Base-by-base conservation (phyloP, 2,113 vertebrate species). In the Podarcis raffonei region DNA sequence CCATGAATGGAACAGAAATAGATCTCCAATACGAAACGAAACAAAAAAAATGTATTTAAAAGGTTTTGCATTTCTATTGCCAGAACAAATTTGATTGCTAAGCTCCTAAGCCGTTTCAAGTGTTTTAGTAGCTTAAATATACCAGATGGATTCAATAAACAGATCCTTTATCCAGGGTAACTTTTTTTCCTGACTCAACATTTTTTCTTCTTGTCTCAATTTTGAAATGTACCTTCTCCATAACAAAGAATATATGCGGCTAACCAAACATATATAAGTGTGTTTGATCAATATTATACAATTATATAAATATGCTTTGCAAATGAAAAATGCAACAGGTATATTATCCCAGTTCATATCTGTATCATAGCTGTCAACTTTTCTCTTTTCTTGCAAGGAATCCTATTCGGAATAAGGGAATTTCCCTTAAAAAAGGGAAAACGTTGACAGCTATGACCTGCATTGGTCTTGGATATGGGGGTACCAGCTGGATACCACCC, bases 111-210 rank as follows among this genome's bases (percentile, higher is more conserved):
- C 59, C 68, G 66, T 77, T 82, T 82, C 57, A 81, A 32, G 82
- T 12, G 59, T 69, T 86, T 86, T 77, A 82, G 59, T 53, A n/a
- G 11, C 16, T 86, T 86, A 76, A 82, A 75, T 62, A 77, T 37
- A 77, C 16, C 83, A 86, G 77, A 75, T 86, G 79, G 53, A 74
- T 81, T 89, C 15, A 77, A 57, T 90, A 66, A 81, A 68, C 69
- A 57, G 72, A 81, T 82, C 22, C 71, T 82, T 83, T 77, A 86
- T 39, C 42, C 11, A 25, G 3, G 59, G 8, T 5, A 48, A 57
- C n/a, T 76, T 27, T 81, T 48, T 48, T 39, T 82, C 20, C 72
- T 77, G 77, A 86, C n/a, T 76, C 75, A 76, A 86, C 42, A 69
- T 86, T 23, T 81, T 16, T 6, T n/a, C 37, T 22, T 48, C 27